Conservation (phyloP, 2,888 invertebrate species). For the Spialia ferax region DNA sequence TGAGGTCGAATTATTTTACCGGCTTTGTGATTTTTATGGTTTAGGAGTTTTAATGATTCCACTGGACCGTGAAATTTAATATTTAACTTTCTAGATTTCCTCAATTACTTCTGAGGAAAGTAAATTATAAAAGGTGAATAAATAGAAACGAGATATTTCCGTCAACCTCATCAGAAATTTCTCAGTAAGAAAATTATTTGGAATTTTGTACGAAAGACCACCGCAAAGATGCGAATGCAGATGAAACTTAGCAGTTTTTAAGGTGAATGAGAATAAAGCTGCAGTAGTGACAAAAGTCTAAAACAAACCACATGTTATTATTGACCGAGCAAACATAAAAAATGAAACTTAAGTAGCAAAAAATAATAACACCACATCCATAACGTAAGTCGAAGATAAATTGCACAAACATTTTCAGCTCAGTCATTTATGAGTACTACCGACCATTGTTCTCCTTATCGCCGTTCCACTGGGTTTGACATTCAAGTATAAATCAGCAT, state of each 20-base stretch:
- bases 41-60: conserved; percentile 13
- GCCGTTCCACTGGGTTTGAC: conserved; percentile 16
- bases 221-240: too few species aligned
- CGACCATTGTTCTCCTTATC: conserved; percentile 16
- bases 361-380: not conserved
- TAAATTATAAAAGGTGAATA: not conserved
- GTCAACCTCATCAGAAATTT: too few species aligned
- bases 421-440: conserved; percentile 4
- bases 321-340: too few species aligned
- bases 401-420: conserved; percentile 6
- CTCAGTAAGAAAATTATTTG: too few species aligned
- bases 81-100: conserved; percentile 2
- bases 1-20: conserved; percentile 20
- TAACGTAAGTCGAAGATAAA: not conserved
- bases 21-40: conserved; percentile 24
- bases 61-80: conserved; percentile 9
- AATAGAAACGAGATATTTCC: too few species aligned
- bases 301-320: too few species aligned
- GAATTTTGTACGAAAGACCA: too few species aligned
- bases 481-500: conserved; percentile 20
- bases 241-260: too few species aligned
- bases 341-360: not conserved
- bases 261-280: too few species aligned
- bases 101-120: conserved; percentile 5
- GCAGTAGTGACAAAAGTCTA: too few species aligned